phyloP scores from a whole-genome alignment of 2,113 vertebrate species.

The Oreochromis tanganicae region DNA sequence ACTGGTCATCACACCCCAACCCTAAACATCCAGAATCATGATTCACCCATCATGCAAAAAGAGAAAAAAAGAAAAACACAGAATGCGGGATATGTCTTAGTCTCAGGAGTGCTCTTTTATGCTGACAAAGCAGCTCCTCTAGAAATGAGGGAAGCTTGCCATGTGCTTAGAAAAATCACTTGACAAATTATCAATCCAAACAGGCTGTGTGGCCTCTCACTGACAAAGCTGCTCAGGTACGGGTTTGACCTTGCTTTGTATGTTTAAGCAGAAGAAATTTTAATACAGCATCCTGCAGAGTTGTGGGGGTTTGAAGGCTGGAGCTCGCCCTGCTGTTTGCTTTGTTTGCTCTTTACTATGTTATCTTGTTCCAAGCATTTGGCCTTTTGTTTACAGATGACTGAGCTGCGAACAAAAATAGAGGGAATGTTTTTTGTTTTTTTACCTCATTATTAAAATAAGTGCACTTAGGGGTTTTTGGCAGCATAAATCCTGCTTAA shows the following conservation, averaged over 20 bases:
- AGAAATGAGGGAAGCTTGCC: neutral
- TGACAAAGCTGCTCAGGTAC: neutral
- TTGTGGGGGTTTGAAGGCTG: neutral
- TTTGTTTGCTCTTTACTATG: slow-evolving; percentile 8
- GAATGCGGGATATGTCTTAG: rapidly evolving
- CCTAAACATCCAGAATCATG: neutral
- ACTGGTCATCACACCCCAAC: neutral
- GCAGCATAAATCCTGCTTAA: neutral
- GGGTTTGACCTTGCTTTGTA: neutral
- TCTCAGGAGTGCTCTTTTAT: neutral
- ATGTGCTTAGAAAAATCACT: neutral
- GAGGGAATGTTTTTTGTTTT: neutral
- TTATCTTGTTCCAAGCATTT: neutral
- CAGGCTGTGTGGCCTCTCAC: neutral
- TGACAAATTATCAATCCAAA: slow-evolving; percentile 27
- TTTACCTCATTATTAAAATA: slow-evolving; percentile 17
- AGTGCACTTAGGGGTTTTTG: neutral
- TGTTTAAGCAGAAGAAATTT: neutral
- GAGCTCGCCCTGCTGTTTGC: neutral
- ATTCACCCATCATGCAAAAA: neutral
- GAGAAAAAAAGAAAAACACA: rapidly evolving
- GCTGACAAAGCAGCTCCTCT: neutral
- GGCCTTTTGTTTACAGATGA: slow-evolving; percentile 19
- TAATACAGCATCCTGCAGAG: neutral
- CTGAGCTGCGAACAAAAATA: slow-evolving; percentile 1